Evolutionary conservation across 2,113 vertebrate genomes (phyloP).

Genomic region (Alouatta palliata): DNA sequence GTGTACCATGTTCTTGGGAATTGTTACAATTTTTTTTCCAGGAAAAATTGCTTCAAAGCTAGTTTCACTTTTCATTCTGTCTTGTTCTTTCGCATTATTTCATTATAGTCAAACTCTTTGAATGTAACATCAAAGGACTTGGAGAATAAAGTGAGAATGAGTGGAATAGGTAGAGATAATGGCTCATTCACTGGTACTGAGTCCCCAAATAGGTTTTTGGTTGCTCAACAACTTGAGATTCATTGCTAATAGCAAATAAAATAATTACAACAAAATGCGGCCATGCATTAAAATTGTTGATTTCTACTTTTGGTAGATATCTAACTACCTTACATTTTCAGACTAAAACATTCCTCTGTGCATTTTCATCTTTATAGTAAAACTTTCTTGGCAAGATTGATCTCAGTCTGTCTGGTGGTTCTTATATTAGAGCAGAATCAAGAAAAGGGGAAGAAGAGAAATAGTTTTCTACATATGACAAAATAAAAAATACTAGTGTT

Average conservation of each 20-base stretch:
- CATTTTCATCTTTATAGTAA: conserved; percentile 56
- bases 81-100: conserved; percentile 36
- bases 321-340: conserved; percentile 65
- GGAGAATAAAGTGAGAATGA: conserved; percentile 18
- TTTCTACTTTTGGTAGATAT: conserved; percentile 32
- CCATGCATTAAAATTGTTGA: conserved; percentile 17
- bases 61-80: conserved; percentile 34
- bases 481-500: conserved; percentile 63
- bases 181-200: neutral
- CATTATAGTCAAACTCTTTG: conserved; percentile 5
- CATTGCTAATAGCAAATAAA: conserved; percentile 53
- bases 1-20: neutral
- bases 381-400: conserved; percentile 65
- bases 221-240: neutral
- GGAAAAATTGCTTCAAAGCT: conserved; percentile 56
- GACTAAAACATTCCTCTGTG: conserved; percentile 48
- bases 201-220: neutral
- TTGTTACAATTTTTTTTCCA: conserved; percentile 13
- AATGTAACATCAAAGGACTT: conserved; percentile 8
- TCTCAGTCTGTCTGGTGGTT: conserved; percentile 63
- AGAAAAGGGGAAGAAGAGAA: conserved; percentile 20
- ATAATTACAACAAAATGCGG: conserved; percentile 41
- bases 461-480: conserved; percentile 22
- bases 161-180: neutral
- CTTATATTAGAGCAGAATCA: conserved; percentile 62